Percentiles rank a stretch among this genome's conserved stretches.
These are phyloP conservation scores for Elmis aenea DNA, from an alignment of 2,888 invertebrate genomes.

Conservation along the genomic window DNA sequence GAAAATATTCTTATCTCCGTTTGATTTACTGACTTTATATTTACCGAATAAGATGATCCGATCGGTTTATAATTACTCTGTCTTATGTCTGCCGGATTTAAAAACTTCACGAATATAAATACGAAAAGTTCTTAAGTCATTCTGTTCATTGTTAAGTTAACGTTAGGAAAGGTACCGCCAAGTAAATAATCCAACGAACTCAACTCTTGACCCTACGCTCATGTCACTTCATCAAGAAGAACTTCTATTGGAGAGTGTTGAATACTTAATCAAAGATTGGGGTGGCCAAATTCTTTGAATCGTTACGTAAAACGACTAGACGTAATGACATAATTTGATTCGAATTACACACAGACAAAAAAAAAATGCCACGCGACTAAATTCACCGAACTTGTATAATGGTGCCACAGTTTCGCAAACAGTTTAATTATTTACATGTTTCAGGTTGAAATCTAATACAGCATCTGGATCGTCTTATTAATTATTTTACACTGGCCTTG, in stretches of 20 bases:
- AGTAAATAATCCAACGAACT: slow-evolving; percentile 23
- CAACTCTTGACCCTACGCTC: slow-evolving; percentile 26
- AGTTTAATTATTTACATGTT: not conserved
- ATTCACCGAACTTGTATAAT: slow-evolving; percentile 6
- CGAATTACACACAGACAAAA: too few species aligned
- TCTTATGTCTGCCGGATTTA: slow-evolving; percentile 20
- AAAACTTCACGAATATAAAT: slow-evolving; percentile 20
- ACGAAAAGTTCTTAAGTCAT: slow-evolving; percentile 20
- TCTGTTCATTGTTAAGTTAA: slow-evolving; percentile 8
- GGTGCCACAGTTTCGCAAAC: not conserved
- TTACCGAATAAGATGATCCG: too few species aligned
- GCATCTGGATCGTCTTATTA: slow-evolving; percentile 5
- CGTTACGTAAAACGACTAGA: slow-evolving; percentile 12
- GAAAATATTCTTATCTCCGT: too few species aligned
- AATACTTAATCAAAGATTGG: slow-evolving; percentile 28
- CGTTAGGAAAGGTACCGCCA: slow-evolving; percentile 20
- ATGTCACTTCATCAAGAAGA: slow-evolving; percentile 30
- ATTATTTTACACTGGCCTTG: too few species aligned
- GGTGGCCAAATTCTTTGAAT: slow-evolving; percentile 24
- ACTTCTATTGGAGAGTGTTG: slow-evolving; percentile 22
- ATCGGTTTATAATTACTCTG: too few species aligned
- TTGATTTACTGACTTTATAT: too few species aligned
- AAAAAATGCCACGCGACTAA: slow-evolving; percentile 9
- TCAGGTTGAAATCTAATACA: not conserved
- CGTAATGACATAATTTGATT: slow-evolving; percentile 2